Evolutionary conservation across 2,888 invertebrate genomes (phyloP), one percentile per base, ranked within the genome.

Genomic region (Meandrusa payeni): DNA sequence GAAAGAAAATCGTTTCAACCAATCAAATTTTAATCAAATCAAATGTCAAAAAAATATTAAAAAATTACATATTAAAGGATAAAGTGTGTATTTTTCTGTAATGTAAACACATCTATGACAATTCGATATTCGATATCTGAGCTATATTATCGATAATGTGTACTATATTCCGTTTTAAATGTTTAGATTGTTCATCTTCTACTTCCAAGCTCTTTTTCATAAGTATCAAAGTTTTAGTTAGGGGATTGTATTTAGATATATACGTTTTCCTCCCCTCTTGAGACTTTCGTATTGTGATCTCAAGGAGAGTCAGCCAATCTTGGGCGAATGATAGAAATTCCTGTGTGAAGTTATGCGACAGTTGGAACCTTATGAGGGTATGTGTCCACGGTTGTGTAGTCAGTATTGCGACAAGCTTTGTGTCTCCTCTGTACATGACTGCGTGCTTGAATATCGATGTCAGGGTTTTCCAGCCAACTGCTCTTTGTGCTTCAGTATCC

Each of bases 371-470:
- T 56, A 86, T 67, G 1, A 87, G 55, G 0, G 68, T 71, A 52
- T 79, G 75, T 0, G 81, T 85, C 86, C 86, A 86, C 0, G 83
- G 79, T 50, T 87, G 86, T 0, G 77, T 76, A 1, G 82, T 81
- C 0, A 86, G 58, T 1, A 60, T 69, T 1, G 75, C 71, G 0
- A 78, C 71, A 2, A 87, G 42, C 36, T 69, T 74, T 1, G 73
- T 55, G 38, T 86, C 85, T 41, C 75, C 76, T 52, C 74, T 78
- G 1, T 66, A 57, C 0, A 70, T 56, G 5, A 83, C 72, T 1
- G 82, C 81, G 52, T 86, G 70, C 61, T 77, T 81, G 55, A 80
- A 85, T 22, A 87, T 70, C 0, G 83, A 61, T 33, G 69, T 74
- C 3, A 87, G 52, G 0, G 83, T 75, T 58, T 76, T 81, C 86